Evolutionary conservation across 2,113 vertebrate species (phyloP), one percentile per base, ranked within the genome.

Genomic region (Alosa alosa): DNA sequence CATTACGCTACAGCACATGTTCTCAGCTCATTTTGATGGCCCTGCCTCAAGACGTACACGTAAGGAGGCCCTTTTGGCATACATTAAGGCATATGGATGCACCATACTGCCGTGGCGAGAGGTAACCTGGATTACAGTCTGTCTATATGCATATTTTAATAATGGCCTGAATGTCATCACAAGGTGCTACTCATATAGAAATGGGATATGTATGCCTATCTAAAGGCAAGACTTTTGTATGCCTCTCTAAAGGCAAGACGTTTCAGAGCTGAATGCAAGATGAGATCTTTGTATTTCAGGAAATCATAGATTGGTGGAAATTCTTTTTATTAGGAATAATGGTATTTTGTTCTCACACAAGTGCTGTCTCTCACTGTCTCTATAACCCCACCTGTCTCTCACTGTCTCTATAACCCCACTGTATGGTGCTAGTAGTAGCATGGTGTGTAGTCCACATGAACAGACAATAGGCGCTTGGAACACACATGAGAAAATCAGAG

Each of bases 81-180:
- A 72, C 64, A 72, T 72, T 25, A 72, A 36, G 9, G 55, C 55
- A 60, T 22, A 49, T 50, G 47, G 36, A 46, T 83, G 50, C 17
- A n/a, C 31, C 50, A 3, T 8, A 39, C 49, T 55, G 82, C 18
- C 47, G 55, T 55, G 49, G 17, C 49, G 22, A 17, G 49, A 72
- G 41, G 50, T 20, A 39, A 83, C 49, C 49, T 83, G 13, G 46
- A 49, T 82, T 22, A 45, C n/a, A 22, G 41, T n/a, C 49, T 55
- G 2, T 55, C 52, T 13, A 18, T 55, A 17, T 49, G 41, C 41
- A 13, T 57, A 50, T 4, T 72, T 41, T 78, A 49, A 78, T 52
- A 0, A n/a, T 72, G 18, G 55, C 81, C 81, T 83, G 85, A 82
- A 83, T 52, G 17, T 83, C 11, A 75, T 5, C 46, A 86, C 25